Conservation (phyloP, 2,797 vertebrate species). For the Enteromius radiatus region DNA sequence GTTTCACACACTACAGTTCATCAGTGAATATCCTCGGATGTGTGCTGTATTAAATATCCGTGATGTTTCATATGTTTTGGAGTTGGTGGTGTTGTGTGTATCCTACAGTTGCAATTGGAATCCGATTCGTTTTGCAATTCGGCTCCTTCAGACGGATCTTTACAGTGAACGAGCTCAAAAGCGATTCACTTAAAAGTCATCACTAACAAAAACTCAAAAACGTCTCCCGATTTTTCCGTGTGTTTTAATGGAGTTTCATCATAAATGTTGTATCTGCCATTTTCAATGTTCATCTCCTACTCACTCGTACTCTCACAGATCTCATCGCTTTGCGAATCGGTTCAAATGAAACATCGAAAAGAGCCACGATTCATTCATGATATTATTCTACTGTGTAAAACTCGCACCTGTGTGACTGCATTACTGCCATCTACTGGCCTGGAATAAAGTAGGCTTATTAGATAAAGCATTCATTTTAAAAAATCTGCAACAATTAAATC, state of each 20-base stretch:
- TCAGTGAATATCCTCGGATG: not conserved
- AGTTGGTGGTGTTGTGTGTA: constrained; percentile 13
- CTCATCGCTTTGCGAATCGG: not conserved
- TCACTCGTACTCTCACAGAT: not conserved
- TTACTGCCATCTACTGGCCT: constrained; percentile 17
- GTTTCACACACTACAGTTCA: not conserved
- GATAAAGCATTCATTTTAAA: not conserved
- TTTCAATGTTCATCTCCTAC: not conserved
- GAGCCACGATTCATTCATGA: not conserved
- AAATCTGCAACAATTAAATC: no score
- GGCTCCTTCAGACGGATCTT: not conserved
- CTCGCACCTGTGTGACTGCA: not conserved
- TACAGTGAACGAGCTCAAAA: not conserved
- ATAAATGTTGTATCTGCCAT: not conserved
- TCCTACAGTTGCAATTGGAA: not conserved
- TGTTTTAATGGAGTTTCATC: not conserved
- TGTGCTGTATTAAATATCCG: not conserved
- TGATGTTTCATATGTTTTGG: not conserved
- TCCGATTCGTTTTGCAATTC: not conserved
- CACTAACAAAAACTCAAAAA: no score
- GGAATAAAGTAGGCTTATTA: not conserved
- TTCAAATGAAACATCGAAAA: not conserved
- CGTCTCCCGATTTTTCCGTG: not conserved
- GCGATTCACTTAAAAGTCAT: constrained; percentile 1
- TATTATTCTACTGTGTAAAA: not conserved